Conservation (phyloP, 2,797 vertebrate genomes). For the Iguana delicatissima region DNA sequence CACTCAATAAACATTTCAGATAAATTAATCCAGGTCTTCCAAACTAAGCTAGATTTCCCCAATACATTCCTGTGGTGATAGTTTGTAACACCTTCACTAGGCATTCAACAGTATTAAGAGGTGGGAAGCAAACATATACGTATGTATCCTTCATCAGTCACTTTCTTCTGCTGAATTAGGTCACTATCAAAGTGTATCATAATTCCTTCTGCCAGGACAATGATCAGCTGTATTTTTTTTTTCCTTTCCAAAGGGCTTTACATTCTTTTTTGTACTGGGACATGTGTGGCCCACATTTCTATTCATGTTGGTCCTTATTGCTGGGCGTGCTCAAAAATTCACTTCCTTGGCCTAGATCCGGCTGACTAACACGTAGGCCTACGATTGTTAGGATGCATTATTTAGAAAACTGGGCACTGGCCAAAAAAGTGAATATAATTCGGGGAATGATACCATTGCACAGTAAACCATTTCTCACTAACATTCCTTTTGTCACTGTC, state of each 20-base stretch:
- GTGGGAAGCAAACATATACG: not conserved
- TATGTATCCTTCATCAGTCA: not conserved
- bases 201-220: not conserved
- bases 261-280: not conserved
- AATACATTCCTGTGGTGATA: not conserved
- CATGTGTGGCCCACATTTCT: not conserved
- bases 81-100: not conserved
- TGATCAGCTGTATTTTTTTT: not conserved
- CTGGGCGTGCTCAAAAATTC: not conserved
- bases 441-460: slow-evolving; percentile 29
- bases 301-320: not conserved
- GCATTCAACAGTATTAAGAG: not conserved
- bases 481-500: slow-evolving; percentile 34
- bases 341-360: not conserved
- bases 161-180: not conserved
- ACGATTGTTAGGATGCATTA: not conserved
- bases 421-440: slow-evolving; percentile 14
- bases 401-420: slow-evolving; percentile 21
- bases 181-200: slow-evolving; percentile 7
- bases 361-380: not conserved
- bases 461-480: slow-evolving; percentile 46
- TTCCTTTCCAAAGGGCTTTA: not conserved
- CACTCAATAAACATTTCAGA: not conserved
- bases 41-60: not conserved
- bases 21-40: not conserved